Conservation (phyloP, 2,888 invertebrate species). For the Rhimphoctona megacephalus region DNA sequence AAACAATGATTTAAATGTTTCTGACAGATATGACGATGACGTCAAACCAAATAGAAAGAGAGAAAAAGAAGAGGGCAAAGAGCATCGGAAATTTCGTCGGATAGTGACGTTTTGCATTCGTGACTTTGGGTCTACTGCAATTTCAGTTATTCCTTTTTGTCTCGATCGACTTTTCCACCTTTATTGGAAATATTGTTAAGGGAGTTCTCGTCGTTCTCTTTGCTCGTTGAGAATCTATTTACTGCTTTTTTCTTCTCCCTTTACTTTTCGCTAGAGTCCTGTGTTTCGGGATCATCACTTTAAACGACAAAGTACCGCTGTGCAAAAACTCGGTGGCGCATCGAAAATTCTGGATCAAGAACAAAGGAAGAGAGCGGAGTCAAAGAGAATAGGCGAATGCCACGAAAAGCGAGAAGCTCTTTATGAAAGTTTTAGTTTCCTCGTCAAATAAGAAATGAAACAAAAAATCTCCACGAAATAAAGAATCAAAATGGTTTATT, state of each 20-base stretch:
- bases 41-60: neutral
- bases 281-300: slow-evolving; percentile 20
- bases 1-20: no score
- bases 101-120: neutral
- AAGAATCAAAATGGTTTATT: neutral
- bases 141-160: slow-evolving; percentile 11
- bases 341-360: neutral
- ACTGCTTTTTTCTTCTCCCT: neutral
- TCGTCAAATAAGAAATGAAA: neutral
- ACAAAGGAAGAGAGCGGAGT: neutral
- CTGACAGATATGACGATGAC: neutral
- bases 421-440: neutral
- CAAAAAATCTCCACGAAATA: neutral
- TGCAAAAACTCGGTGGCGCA: neutral
- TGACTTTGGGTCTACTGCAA: neutral
- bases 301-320: slow-evolving; percentile 40
- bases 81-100: neutral
- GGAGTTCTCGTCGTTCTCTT: neutral
- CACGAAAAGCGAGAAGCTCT: neutral
- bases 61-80: neutral
- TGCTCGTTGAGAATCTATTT: slow-evolving; percentile 5
- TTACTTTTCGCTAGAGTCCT: neutral
- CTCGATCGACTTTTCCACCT: slow-evolving; percentile 8
- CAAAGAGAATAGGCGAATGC: neutral
- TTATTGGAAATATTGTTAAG: slow-evolving; percentile 31